Percentiles rank a stretch among this genome's conserved stretches.
Evolutionary conservation across 2,888 invertebrate genomes (phyloP).

Genomic region (Lissonota sp.): DNA sequence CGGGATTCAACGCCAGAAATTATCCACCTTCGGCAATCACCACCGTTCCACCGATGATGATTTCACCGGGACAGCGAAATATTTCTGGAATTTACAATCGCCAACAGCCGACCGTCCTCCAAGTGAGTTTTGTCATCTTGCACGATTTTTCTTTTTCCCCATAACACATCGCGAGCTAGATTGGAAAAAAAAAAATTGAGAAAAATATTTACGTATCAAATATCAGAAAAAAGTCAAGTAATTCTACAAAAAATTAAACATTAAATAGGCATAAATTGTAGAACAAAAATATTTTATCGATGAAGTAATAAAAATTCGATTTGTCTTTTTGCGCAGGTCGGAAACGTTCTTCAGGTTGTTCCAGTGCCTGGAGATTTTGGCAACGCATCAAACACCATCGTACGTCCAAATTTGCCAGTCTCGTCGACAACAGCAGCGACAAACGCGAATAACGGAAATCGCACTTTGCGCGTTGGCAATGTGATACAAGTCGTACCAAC

Average conservation of each 20-base stretch:
- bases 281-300: neutral
- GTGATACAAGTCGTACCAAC: conserved; percentile 81
- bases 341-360: conserved; percentile 87
- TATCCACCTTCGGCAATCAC: conserved; percentile 72
- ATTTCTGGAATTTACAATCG: conserved; percentile 74
- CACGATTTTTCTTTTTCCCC: too few species aligned
- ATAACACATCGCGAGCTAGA: too few species aligned
- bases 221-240: too few species aligned
- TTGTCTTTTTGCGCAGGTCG: conserved; percentile 83
- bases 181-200: too few species aligned
- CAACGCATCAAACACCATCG: neutral
- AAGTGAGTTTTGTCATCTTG: conserved; percentile 68
- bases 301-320: conserved; percentile 15
- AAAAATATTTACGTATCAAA: too few species aligned
- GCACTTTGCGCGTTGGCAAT: conserved; percentile 81
- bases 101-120: conserved; percentile 79
- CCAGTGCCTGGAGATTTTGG: conserved; percentile 83
- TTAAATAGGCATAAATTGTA: neutral
- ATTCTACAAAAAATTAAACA: too few species aligned
- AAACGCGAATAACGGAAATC: conserved; percentile 71
- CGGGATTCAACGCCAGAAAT: conserved; percentile 70
- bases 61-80: conserved; percentile 54
- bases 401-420: conserved; percentile 50
- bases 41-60: conserved; percentile 36
- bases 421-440: conserved; percentile 57